Conservation (phyloP, 2,888 invertebrate genomes). For the Phortica magna region DNA sequence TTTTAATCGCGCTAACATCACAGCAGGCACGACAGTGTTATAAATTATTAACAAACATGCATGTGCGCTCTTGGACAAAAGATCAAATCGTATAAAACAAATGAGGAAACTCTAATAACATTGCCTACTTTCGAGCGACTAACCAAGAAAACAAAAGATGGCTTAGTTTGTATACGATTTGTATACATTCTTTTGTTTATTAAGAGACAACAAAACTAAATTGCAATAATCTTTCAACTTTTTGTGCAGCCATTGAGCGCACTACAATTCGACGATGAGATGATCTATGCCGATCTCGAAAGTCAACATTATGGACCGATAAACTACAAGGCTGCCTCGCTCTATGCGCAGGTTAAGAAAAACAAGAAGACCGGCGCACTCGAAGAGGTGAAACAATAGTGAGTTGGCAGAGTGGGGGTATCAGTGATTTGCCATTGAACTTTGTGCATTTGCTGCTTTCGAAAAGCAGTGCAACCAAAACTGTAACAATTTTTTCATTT, state of each 20-base stretch:
- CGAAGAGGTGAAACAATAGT: constrained; percentile 66
- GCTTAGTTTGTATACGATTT: not conserved
- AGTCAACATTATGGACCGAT: constrained; percentile 94
- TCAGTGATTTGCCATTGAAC: constrained; percentile 8
- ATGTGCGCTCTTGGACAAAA: constrained; percentile 14
- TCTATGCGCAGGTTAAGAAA: constrained; percentile 87
- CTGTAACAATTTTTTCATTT: constrained; percentile 15
- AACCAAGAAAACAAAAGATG: not conserved
- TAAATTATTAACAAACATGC: constrained; percentile 64
- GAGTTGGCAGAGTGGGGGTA: not conserved
- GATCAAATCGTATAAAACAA: not conserved
- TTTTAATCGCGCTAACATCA: constrained; percentile 30
- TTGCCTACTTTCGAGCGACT: constrained; percentile 12
- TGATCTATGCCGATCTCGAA: constrained; percentile 94
- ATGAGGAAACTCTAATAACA: not conserved
- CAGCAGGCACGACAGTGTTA: constrained; percentile 65
- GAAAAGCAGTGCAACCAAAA: constrained; percentile 8
- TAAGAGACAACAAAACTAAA: not conserved
- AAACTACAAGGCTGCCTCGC: constrained; percentile 93
- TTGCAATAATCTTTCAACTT: constrained; percentile 8
- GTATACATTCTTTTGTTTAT: not conserved
- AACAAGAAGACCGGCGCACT: constrained; percentile 76
- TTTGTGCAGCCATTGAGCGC: constrained; percentile 86
- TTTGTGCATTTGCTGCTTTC: constrained; percentile 53
- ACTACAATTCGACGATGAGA: constrained; percentile 82